Evolutionary conservation across 2,113 vertebrate genomes (phyloP), one percentile per base, ranked within the genome.

Genomic region (Amia ocellicauda): DNA sequence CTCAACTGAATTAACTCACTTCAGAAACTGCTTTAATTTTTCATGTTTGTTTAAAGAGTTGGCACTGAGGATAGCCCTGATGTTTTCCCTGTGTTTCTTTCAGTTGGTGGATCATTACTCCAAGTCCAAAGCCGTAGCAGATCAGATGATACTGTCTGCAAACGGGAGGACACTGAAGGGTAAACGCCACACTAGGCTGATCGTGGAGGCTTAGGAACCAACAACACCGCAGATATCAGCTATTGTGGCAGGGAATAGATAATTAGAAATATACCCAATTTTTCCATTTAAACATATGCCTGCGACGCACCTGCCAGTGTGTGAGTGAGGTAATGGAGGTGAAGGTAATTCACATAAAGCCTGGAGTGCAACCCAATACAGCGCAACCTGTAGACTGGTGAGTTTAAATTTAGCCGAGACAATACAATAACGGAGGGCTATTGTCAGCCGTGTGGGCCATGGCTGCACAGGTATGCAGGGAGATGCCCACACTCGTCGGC

Each of bases 31-130:
- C n/a, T n/a, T n/a, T n/a, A n/a, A n/a, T n/a, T n/a, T n/a, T n/a
- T n/a, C n/a, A n/a, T n/a, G n/a, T n/a, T n/a, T n/a, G n/a, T n/a
- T n/a, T n/a, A n/a, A n/a, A n/a, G n/a, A 17, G n/a, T 17, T 47
- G 14, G n/a, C 45, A 47, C 45, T 47, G 45, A 5, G 2, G 16
- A 7, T 13, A 16, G 2, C 13, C 2, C n/a, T 47, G 2, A 47
- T 17, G n/a, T 17, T 5, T 47, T 17, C 43, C 5, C 43, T 31
- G 3, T 27, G 20, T 14, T 41, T 69, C 43, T 65, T 74, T 16
- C 67, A 98, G 96, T 93, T 96, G 47, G 75, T 89, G 64, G 96
- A 97, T 76, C 90, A 96, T 80, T 99, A 99, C 83, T 98, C 96
- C 74, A 89, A 91, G 71, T 96, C 93, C 40, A 99, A 99, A 90